A percentile compares a stretch with the other conserved stretches of the same genome.
Conservation (phyloP, 2,797 vertebrate genomes). For the Coendou prehensilis region DNA sequence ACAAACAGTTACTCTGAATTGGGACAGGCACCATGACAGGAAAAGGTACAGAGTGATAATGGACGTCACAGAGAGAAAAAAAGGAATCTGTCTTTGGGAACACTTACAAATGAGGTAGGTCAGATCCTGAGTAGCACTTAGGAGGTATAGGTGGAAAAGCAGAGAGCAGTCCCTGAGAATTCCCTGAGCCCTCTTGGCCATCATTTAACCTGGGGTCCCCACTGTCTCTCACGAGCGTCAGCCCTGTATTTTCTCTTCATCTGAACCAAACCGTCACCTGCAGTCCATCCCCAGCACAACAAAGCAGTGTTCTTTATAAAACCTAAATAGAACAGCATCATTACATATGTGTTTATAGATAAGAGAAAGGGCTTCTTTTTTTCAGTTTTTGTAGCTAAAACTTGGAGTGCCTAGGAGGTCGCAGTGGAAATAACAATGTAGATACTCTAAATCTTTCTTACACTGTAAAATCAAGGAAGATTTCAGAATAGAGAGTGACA, state of each 20-base stretch:
- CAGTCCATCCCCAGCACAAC: background rate
- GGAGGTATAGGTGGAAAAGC: background rate
- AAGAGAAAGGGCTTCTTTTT: background rate
- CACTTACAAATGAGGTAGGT: background rate
- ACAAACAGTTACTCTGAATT: background rate
- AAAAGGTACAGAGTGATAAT: background rate
- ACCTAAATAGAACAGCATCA: background rate
- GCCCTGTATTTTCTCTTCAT: background rate
- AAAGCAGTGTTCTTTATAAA: background rate
- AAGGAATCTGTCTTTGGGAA: background rate
- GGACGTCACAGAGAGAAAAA: background rate
- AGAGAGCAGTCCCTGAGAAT: background rate
- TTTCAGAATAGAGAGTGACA: background rate
- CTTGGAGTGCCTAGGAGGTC: background rate
- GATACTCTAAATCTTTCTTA: background rate
- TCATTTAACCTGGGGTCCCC: background rate
- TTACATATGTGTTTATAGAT: background rate
- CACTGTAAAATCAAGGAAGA: background rate
- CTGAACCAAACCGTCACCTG: background rate
- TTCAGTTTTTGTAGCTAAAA: constrained; percentile 10
- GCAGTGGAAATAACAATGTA: background rate
- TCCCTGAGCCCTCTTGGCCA: background rate
- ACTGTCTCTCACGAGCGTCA: background rate
- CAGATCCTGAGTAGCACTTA: background rate
- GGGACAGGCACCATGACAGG: background rate